Percentiles rank a stretch among this genome's conserved stretches.
Conservation (phyloP, 2,888 invertebrate genomes). For the Dioctria linearis region DNA sequence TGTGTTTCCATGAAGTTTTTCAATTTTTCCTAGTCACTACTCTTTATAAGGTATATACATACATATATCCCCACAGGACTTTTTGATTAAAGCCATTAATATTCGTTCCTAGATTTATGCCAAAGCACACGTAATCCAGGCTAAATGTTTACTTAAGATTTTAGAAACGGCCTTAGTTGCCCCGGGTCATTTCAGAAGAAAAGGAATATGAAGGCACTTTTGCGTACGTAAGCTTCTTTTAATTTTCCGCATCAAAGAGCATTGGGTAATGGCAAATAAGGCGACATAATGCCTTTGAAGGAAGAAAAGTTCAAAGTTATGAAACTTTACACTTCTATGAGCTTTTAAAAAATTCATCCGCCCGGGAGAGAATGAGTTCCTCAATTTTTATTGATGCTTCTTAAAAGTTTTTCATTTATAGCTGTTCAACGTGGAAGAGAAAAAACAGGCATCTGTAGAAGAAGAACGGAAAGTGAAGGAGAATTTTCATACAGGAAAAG, state of each 20-base stretch:
- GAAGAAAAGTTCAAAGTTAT: conserved; percentile 57
- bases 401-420: conserved; percentile 45
- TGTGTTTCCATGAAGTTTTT: no score
- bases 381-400: conserved; percentile 49
- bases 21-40: no score
- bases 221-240: conserved; percentile 57
- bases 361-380: conserved; percentile 30
- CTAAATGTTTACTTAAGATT: conserved; percentile 39
- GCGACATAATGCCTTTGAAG: conserved; percentile 55
- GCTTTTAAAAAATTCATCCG: conserved; percentile 51
- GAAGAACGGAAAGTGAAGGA: conserved; percentile 5
- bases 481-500: conserved; percentile 21
- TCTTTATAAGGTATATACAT: no score
- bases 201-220: conserved; percentile 9
- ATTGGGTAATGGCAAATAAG: conserved; percentile 56
- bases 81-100: conserved; percentile 40
- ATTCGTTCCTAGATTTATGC: conserved; percentile 23
- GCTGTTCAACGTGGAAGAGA: conserved; percentile 6
- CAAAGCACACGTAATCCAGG: conserved; percentile 32
- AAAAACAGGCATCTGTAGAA: background rate
- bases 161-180: conserved; percentile 16
- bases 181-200: conserved; percentile 40
- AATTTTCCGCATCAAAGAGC: conserved; percentile 58
- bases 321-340: conserved; percentile 57
- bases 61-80: background rate